Evolutionary conservation across 2,888 invertebrate species (phyloP), one percentile per base, ranked within the genome.

Genomic region (Isotomurus palustris): DNA sequence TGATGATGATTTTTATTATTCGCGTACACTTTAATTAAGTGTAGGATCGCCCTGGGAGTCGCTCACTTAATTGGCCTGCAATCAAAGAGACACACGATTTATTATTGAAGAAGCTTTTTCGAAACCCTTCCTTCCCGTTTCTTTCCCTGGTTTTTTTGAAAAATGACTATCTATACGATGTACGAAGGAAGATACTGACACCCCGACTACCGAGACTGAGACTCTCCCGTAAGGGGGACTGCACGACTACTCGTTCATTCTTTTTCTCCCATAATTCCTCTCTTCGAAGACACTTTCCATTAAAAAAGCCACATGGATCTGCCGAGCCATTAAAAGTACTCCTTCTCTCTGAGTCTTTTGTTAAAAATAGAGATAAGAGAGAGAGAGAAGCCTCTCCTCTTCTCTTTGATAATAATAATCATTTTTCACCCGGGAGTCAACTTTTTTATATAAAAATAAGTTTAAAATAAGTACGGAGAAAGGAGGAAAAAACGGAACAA

Each of bases 251-350:
- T 19, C 41, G n/a, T 8, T 17, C 41, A 41, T n/a, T 14, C 8
- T 17, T 41, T 41, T 41, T 19, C 41, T n/a, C n/a, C n/a, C n/a
- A 27, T 58, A 55, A 58, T 58, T 58, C n/a, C n/a, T 49, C 53
- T 45, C 50, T 55, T 53, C 54, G 53, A 59, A 63, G 57, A 63
- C 55, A 53, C 54, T 57, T 63, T 63, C 58, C 63, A 60, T 60
- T 63, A 63, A 60, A 43, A 50, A 52, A 63, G 47, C 28, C 28
- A 27, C 47, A 47, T 29, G 62, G 62, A 62, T 59, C 53, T 44
- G 58, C 45, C 47, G 58, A 59, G 49, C 56, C 56, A 56, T 62
- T 59, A 62, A 62, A 62, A 57, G 56, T 47, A 54, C 51, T 47
- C 52, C 14, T n/a, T n/a, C n/a, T n/a, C n/a, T n/a, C n/a, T n/a